These are phyloP conservation scores for Huso huso DNA, from an alignment of 2,797 vertebrate genomes.

Conservation along the genomic window DNA sequence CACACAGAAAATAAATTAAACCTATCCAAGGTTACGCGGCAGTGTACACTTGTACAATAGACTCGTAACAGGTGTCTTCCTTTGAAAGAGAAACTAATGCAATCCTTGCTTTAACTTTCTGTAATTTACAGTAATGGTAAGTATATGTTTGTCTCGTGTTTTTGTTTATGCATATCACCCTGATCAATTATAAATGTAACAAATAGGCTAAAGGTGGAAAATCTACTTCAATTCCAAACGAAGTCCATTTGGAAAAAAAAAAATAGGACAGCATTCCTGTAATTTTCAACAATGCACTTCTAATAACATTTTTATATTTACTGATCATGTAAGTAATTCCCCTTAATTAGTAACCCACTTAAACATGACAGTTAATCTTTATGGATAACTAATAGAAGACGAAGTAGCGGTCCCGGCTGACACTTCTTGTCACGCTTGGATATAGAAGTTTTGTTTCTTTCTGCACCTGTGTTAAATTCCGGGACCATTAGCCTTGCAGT, in stretches of 20 bases:
- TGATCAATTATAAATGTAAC: no score
- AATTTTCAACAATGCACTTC: not conserved
- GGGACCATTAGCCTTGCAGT: slow-evolving; percentile 29
- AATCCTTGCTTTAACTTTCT: slow-evolving; percentile 6
- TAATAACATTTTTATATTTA: no score
- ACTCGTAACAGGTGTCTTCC: slow-evolving; percentile 49
- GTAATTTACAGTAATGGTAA: no score
- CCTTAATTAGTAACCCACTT: no score
- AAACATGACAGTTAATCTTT: no score
- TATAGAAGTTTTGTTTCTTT: slow-evolving; percentile 26
- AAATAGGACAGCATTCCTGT: slow-evolving; percentile 18
- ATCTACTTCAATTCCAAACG: slow-evolving; percentile 20
- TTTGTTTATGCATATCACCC: slow-evolving; percentile 19
- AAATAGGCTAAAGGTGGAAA: no score
- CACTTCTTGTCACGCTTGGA: slow-evolving; percentile 28
- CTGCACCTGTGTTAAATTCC: slow-evolving; percentile 40
- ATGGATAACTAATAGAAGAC: no score
- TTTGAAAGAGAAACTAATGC: slow-evolving; percentile 21
- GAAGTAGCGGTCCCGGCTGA: not conserved
- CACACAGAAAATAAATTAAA: no score
- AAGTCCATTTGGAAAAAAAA: slow-evolving; percentile 9
- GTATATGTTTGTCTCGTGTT: no score
- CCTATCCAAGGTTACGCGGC: no score
- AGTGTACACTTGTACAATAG: slow-evolving; percentile 5
- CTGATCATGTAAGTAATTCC: no score